Evolutionary conservation across 2,113 vertebrate genomes (phyloP).

Genomic region (Montifringilla adamsi): DNA sequence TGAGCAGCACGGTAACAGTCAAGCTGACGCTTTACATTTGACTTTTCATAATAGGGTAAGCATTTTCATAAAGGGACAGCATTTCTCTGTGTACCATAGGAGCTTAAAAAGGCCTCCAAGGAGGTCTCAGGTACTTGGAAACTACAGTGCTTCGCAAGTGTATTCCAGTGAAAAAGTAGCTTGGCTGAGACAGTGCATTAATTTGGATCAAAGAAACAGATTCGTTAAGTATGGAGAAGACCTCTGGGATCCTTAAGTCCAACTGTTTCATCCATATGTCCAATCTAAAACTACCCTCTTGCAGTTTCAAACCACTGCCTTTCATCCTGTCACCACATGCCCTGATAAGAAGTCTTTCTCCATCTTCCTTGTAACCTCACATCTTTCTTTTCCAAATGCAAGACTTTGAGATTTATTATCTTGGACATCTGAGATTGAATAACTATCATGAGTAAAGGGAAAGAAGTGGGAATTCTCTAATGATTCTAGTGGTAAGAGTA

Average conservation of each 20-base stretch:
- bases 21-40: background rate
- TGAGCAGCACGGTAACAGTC: background rate
- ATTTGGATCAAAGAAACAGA: background rate
- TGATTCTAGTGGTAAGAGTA: background rate
- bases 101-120: background rate
- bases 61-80: background rate
- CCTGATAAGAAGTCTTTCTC: background rate
- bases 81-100: rapidly evolving
- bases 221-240: background rate
- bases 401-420: background rate
- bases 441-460: background rate
- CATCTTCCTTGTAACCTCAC: background rate
- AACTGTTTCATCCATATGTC: rapidly evolving
- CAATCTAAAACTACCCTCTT: background rate
- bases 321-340: background rate
- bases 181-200: background rate
- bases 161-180: background rate
- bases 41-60: background rate
- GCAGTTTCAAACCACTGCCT: background rate
- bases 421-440: background rate
- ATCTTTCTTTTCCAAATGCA: background rate
- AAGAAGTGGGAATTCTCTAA: background rate
- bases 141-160: background rate
- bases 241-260: background rate
- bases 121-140: background rate